Base-by-base conservation (phyloP, 2,888 invertebrate genomes). In the Ichneumon xanthorius region DNA sequence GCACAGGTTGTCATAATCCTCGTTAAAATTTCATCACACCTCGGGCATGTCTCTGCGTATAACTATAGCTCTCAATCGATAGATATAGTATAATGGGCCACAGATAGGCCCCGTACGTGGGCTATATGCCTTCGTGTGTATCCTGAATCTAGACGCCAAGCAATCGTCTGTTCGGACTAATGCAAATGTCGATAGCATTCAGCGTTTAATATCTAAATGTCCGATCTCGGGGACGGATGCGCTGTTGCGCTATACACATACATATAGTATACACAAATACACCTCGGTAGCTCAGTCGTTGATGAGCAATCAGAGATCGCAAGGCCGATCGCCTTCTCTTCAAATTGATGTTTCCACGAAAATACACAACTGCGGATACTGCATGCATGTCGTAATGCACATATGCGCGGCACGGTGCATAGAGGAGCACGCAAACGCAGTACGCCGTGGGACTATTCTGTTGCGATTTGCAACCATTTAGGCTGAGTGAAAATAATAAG, bases 151-250 rank as follows among this genome's bases (percentile, higher is more conserved):
- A 9, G 40, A 26, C 72, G 63, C 30, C 33, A 11, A 63, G 75
- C 63, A 63, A 63, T 48, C 75, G 61, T 45, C n/a, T 33, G 30
- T 63, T 61, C 45, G 75, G 45, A 48, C 63, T 63, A 75, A 75
- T 61, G 75, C 75, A 48, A 75, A 75, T 48, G 75, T 75, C 75
- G 75, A 75, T 75, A 63, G 30, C 45, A 63, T 30, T 75, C 75
- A 63, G 33, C 61, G 45, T 75, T 16, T 55, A 61, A 73, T 73
- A 75, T 63, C 63, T 50, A 14, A n/a, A 63, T 63, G 63, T 63
- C 63, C 75, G 30, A 75, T 63, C 63, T 30, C 30, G 45, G 30
- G 61, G 61, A 19, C 75, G 30, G 61, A 75, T 63, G 26, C 33
- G 61, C 61, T 45, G 45, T 19, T 45, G 45, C 16, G 45, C 45